These are phyloP conservation scores for Drosophila maculinotata DNA, from an alignment of 2,888 invertebrate species.

Conservation along the genomic window DNA sequence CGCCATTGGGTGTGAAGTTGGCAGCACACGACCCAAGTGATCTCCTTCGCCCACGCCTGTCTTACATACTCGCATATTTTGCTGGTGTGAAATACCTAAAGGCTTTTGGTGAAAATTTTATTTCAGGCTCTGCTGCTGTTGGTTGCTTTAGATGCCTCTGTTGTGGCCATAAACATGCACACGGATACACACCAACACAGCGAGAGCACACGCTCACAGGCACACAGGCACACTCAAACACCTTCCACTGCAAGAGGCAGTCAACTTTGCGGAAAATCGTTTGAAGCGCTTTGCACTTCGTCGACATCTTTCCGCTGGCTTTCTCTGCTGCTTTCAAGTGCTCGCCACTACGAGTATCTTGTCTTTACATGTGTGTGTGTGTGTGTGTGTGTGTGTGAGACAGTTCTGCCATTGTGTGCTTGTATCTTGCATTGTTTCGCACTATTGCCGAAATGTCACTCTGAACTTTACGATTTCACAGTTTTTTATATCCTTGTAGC, in stretches of 20 bases:
- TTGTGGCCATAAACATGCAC: constrained; percentile 73
- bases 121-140: constrained; percentile 62
- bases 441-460: constrained; percentile 64
- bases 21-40: constrained; percentile 53
- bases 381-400: constrained; percentile 5
- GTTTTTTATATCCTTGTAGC: constrained; percentile 28
- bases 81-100: constrained; percentile 79
- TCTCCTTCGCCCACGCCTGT: constrained; percentile 45
- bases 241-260: constrained; percentile 79
- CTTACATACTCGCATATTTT: constrained; percentile 72
- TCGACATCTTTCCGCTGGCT: constrained; percentile 73
- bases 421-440: constrained; percentile 55
- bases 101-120: constrained; percentile 75
- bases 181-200: constrained; percentile 36
- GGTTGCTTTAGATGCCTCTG: constrained; percentile 48
- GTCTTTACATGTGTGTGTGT: constrained; percentile 7
- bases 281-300: constrained; percentile 80
- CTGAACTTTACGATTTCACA: constrained; percentile 56
- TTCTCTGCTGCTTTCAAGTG: constrained; percentile 54
- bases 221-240: constrained; percentile 63
- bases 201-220: constrained; percentile 33
- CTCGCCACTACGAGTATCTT: constrained; percentile 27
- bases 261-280: constrained; percentile 80
- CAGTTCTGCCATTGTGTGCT: constrained; percentile 18
- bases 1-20: constrained; percentile 81